Base-by-base conservation (phyloP, 2,888 invertebrate genomes). In the Morpho deidamia region DNA sequence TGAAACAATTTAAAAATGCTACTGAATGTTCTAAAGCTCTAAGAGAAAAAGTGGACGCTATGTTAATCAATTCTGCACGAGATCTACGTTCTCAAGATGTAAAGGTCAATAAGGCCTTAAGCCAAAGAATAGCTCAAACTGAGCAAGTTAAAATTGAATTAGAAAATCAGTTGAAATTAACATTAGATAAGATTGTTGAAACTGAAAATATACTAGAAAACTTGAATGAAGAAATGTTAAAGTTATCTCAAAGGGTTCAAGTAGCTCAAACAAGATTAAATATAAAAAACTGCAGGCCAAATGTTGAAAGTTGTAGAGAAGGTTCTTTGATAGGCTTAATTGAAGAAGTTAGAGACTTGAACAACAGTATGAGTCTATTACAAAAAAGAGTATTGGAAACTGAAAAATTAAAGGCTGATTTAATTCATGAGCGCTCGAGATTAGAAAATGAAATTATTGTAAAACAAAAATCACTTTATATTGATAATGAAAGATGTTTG, bases 71-170 rank as follows among this genome's bases (percentile, higher is more conserved):
- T 68, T 94, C 94, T 0, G 92, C 96, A 0, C 90, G 95, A 59
- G 96, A 97, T 80, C 88, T 97, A 53, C 91, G 95, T 10, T 91
- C 93, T 2, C 96, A 97, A 83, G 96, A 96, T 2, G 95, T 96
- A 64, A 88, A 90, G 44, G 95, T 97, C 0, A 96, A 97, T 70
- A 90, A 92, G 41, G 93, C 94, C 0, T 79, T 97, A 53, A 90
- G 92, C 7, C 91, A 92, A 61, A 91, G 95, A 47, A 93, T 96
- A 45, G 92, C 94, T 7, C 93, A 95, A 66, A 94, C 94, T 0
- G 94, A 96, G 72, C 94, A 95, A 78, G 92, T 95, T 9, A 91
- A 94, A 61, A 90, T 88, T 3, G 91, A 92, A 66, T 81, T 97
- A 62, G 94, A 95, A 73, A 92, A 92, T 59, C 94, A 95, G 70